Conservation (phyloP, 2,113 vertebrate genomes). For the Phalacrocorax carbo region DNA sequence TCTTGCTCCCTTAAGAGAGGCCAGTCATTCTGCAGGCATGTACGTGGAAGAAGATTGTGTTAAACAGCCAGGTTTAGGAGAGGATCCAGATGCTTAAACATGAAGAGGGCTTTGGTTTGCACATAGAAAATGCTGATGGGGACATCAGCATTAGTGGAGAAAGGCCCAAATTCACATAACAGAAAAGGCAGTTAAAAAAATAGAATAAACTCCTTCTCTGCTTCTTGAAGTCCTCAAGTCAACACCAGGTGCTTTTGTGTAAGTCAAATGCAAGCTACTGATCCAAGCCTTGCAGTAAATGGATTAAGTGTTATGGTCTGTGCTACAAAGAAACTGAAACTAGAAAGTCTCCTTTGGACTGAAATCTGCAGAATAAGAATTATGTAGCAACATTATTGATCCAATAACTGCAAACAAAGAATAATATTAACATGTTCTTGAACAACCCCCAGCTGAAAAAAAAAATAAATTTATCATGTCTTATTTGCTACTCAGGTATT, state of each 20-base stretch:
- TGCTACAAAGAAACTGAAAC: conserved; percentile 23
- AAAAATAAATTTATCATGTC: not conserved
- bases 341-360: conserved; percentile 26
- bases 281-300: conserved; percentile 9
- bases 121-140: not conserved
- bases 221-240: not conserved
- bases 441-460: not conserved
- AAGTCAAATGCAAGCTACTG: not conserved
- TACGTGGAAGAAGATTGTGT: not conserved
- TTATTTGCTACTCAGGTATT: not conserved
- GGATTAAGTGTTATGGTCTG: conserved; percentile 18
- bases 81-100: not conserved
- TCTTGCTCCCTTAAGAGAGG: not conserved
- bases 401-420: conserved; percentile 23
- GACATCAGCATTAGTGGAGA: not conserved
- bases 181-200: not conserved
- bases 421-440: not conserved
- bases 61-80: not conserved
- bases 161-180: not conserved
- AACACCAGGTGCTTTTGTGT: not conserved
- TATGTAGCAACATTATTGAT: conserved; percentile 21
- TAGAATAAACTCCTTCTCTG: not conserved
- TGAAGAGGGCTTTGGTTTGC: not conserved
- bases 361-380: conserved; percentile 20
- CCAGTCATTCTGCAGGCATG: not conserved